Base-by-base conservation (phyloP, 2,797 vertebrate species). In the Melopsittacus undulatus region DNA sequence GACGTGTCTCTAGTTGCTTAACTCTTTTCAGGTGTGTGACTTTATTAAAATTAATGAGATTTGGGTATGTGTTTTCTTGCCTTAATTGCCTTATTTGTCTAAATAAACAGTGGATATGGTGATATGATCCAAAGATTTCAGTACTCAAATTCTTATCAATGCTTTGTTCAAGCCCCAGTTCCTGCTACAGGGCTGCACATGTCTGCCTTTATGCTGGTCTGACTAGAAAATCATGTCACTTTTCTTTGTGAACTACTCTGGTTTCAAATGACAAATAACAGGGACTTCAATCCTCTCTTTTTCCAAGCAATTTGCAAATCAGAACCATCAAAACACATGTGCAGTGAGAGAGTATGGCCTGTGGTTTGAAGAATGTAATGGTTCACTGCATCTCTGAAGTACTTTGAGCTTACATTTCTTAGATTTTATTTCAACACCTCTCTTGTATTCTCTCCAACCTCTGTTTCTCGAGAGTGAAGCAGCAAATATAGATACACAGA, bases 251-350 rank as follows among this genome's bases (percentile, higher is more conserved):
- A 97, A 69, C 93, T 76, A 4, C 76, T 89, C 38, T 79, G 88
- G 66, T 76, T 96, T 93, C 68, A 95, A 66, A 72, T 89, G 62
- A 72, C 86, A 96, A 96, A 92, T 90, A 95, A 59, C 89, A 92
- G 81, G 66, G 72, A 76, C 78, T 82, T 95, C 84, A 93, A 95
- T 94, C 75, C 95, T 87, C 51, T 84, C 80, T 86, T 95, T 93
- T 95, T 96, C 83, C 73, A 92, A 95, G 92, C 94, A 89, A 96
- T 94, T 97, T 97, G 97, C 93, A 83, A 96, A 96, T 97, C 95
- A 96, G 89, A 70, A 45, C 81, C 92, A 91, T 96, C 92, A 73
- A 92, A 94, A 83, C 63, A 79, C 72, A 38, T 1, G 19, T 90
- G 30, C 77, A 93, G 38, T 56, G 91, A 74, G 78, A 84, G 92